Conservation (phyloP, 2,888 invertebrate species). For the Andrena minutula region DNA sequence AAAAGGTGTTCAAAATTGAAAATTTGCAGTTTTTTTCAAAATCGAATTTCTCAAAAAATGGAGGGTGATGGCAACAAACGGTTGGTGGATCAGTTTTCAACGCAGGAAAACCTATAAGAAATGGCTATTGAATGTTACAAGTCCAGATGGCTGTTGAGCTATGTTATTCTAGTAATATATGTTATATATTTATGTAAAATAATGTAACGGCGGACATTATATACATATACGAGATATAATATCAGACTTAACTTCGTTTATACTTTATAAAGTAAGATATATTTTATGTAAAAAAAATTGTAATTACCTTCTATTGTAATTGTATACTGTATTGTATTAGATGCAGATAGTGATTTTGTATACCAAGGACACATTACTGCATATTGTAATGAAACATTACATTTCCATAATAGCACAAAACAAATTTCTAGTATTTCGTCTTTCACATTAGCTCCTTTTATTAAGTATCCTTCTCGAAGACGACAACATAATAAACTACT, state of each 20-base stretch:
- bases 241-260: background rate
- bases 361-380: slow-evolving; percentile 88
- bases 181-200: too few species aligned
- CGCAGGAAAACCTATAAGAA: too few species aligned
- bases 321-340: slow-evolving; percentile 84
- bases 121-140: too few species aligned
- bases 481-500: slow-evolving; percentile 90
- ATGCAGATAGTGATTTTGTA: slow-evolving; percentile 81
- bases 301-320: slow-evolving; percentile 84
- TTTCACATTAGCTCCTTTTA: slow-evolving; percentile 85
- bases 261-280: background rate
- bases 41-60: too few species aligned
- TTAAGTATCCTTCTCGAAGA: slow-evolving; percentile 90
- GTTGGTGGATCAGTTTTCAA: too few species aligned
- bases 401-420: slow-evolving; percentile 90
- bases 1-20: too few species aligned
- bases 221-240: too few species aligned
- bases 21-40: too few species aligned
- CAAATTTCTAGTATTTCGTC: slow-evolving; percentile 88
- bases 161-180: too few species aligned
- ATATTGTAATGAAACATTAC: slow-evolving; percentile 90
- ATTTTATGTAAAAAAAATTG: background rate
- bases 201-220: too few species aligned
- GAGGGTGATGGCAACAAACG: too few species aligned
- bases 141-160: too few species aligned